A percentile compares a stretch with the other conserved stretches of the same genome.
These are phyloP conservation scores for Zygaena filipendulae DNA, from an alignment of 2,888 invertebrate species.

Conservation along the genomic window DNA sequence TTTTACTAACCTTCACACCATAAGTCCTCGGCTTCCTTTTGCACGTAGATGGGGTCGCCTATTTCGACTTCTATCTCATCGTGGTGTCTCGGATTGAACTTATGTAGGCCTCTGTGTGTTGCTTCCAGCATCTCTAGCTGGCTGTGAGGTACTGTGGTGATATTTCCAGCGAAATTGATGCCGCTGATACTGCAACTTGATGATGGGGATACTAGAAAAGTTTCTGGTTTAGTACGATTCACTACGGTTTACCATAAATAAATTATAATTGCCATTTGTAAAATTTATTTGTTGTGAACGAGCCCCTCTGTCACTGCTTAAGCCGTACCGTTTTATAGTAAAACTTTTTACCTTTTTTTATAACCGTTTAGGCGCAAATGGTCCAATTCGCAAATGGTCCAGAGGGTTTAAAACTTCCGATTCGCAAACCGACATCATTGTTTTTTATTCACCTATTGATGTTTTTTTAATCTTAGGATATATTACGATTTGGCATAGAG, in stretches of 20 bases:
- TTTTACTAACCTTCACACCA: constrained; percentile 96
- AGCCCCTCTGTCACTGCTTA: too few species aligned
- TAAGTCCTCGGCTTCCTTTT: constrained; percentile 95
- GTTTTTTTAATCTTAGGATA: too few species aligned
- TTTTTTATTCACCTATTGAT: too few species aligned
- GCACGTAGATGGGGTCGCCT: constrained; percentile 96
- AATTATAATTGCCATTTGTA: too few species aligned
- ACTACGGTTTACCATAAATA: constrained; percentile 1
- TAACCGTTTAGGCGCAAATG: too few species aligned
- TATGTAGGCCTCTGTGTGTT: constrained; percentile 94
- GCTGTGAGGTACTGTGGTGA: constrained; percentile 80
- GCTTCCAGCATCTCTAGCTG: constrained; percentile 90
- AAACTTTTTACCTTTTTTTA: too few species aligned
- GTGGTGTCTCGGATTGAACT: constrained; percentile 93
- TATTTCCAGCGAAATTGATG: constrained; percentile 70
- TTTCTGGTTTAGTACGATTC: constrained; percentile 3
- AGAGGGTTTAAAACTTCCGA: too few species aligned
- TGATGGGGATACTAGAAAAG: constrained; percentile 65
- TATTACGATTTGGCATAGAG: too few species aligned
- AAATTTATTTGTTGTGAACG: too few species aligned
- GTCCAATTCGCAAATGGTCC: too few species aligned
- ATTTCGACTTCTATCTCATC: constrained; percentile 98
- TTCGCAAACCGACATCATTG: too few species aligned
- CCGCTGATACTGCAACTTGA: constrained; percentile 67
- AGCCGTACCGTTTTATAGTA: too few species aligned